Evolutionary conservation across 1,140 invertebrate genomes (phyloP).

Genomic region (Drosophila sechellia): DNA sequence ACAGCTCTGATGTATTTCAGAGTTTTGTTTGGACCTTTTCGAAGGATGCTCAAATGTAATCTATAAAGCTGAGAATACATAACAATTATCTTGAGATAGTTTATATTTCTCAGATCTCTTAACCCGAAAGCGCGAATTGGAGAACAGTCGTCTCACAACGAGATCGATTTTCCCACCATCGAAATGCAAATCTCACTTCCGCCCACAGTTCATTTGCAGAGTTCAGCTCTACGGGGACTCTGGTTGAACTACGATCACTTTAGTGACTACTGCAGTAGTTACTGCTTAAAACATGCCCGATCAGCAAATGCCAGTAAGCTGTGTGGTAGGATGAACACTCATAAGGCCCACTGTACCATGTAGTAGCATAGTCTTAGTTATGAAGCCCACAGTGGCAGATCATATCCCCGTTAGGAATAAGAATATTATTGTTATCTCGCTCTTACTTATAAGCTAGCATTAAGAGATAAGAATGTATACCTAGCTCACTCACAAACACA

Average conservation of each 20-base stretch:
- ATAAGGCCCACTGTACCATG: too few species aligned
- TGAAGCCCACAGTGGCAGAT: too few species aligned
- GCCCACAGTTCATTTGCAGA: slow-evolving; percentile 85
- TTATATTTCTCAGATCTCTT: slow-evolving; percentile 41
- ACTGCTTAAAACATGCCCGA: slow-evolving; percentile 67
- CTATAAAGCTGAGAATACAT: too few species aligned
- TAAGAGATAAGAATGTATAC: too few species aligned
- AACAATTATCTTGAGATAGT: too few species aligned
- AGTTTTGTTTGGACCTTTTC: slow-evolving; percentile 83
- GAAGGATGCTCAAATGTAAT: slow-evolving; percentile 80
- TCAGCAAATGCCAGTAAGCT: slow-evolving; percentile 70
- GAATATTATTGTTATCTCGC: too few species aligned
- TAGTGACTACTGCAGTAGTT: slow-evolving; percentile 85
- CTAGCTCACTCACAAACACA: too few species aligned
- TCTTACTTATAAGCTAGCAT: too few species aligned
- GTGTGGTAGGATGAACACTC: too few species aligned
- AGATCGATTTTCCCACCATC: slow-evolving; percentile 86
- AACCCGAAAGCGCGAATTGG: slow-evolving; percentile 77
- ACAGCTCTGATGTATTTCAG: slow-evolving; percentile 78
- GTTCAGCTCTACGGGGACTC: slow-evolving; percentile 86
- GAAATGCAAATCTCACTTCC: slow-evolving; percentile 87
- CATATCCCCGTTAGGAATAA: too few species aligned
- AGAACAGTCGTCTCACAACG: slow-evolving; percentile 81
- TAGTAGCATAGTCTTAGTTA: too few species aligned
- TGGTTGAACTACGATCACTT: slow-evolving; percentile 88